phyloP scores from a whole-genome alignment of 2,113 vertebrate genomes.

The Pedionomus torquatus region DNA sequence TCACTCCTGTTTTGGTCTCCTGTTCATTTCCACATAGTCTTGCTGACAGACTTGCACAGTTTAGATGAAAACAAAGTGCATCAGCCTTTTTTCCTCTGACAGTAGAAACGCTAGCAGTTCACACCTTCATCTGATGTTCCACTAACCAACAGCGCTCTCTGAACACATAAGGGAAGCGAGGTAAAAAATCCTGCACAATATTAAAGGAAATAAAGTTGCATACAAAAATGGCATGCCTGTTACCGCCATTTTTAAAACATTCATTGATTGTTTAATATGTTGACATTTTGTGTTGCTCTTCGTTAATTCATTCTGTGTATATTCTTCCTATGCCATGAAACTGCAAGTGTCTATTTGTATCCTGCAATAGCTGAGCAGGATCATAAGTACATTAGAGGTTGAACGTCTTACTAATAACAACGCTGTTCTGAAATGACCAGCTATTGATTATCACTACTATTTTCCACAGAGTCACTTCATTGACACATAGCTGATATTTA shows the following conservation, averaged over 20 bases:
- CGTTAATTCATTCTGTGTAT: background rate
- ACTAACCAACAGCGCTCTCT: background rate
- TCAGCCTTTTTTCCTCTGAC: constrained; percentile 11
- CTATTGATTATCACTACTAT: background rate
- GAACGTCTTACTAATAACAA: background rate
- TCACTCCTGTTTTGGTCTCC: background rate
- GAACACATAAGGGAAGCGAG: background rate
- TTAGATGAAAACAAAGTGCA: constrained; percentile 58
- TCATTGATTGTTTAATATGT: background rate
- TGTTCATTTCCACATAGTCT: background rate
- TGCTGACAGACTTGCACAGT: constrained; percentile 40
- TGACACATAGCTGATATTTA: background rate
- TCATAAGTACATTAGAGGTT: background rate
- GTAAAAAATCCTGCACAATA: background rate
- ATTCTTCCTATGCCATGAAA: background rate
- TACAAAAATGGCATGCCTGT: background rate
- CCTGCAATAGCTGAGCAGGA: background rate
- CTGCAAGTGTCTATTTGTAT: background rate
- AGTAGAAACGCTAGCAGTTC: constrained; percentile 32
- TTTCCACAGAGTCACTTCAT: background rate
- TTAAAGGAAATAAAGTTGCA: background rate
- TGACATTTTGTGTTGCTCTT: background rate
- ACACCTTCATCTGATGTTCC: background rate
- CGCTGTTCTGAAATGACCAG: background rate
- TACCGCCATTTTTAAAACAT: background rate